Base-by-base conservation (phyloP, 1,140 invertebrate species). In the Nebria ingens region DNA sequence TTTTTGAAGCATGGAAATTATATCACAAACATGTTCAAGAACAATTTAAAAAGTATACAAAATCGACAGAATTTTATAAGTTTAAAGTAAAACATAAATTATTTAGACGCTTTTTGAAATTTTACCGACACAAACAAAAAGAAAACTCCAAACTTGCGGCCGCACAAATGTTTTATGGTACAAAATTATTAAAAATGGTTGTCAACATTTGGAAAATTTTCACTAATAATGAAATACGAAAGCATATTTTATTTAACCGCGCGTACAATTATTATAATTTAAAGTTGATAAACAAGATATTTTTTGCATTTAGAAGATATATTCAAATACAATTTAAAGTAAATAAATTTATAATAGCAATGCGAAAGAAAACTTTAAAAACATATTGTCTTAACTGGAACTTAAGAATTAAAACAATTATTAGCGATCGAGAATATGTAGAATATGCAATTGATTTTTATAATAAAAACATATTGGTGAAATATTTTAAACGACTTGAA, bases 21-120 rank as follows among this genome's bases (percentile, higher is more conserved):
- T 57, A 59, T 29, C 25, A 38, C 51, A 49, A 51, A 51, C 15
- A 55, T 51, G 45, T 6, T 51, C 52, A 45, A 29, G 19, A 15
- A 13, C 20, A 52, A 19, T 55, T 21, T 52, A 22, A 51, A 17
- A 56, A 55, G 22, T 51, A 54, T 2, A 2, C 38, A 25, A 6
- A 23, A 38, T 57, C 59, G 9, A 0, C 21, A 2, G 34, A 60
- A 17, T 58, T 56, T 52, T 58, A 62, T 56, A 23, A 42, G 11
- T 12, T 55, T 17, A 58, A 55, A 55, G 21, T 65, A 13, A 38
- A 53, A 42, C 34, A 49, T 13, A 56, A 57, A 53, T 25, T 22
- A 34, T 60, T 65, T 21, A 45, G 49, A n/a, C 52, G 19, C 22
- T 56, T 57, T 23, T 38, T 25, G 38, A 45, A 15, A 22, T 63